phyloP scores from a whole-genome alignment of 1,140 invertebrate species.

The Brachionus koreanus region DNA sequence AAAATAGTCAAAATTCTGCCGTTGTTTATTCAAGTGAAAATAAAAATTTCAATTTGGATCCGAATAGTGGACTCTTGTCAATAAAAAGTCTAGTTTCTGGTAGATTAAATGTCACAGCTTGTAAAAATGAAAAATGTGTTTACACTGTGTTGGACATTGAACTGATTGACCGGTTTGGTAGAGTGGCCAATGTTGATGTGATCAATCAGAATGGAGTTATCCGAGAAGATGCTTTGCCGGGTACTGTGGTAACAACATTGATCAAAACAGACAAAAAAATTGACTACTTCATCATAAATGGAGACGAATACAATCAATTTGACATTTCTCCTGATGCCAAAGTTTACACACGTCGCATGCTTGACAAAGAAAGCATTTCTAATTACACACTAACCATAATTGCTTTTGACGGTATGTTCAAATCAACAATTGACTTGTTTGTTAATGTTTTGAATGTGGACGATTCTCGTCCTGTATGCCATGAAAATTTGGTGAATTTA shows the following conservation, averaged over 20 bases:
- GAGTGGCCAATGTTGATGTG: background rate
- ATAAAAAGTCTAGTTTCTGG: background rate
- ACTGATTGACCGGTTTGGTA: background rate
- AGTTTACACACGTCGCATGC: background rate
- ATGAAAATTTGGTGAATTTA: background rate
- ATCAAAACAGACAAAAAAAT: background rate
- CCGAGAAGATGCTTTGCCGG: conserved; percentile 7
- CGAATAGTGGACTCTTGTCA: background rate
- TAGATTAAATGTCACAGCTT: conserved; percentile 15
- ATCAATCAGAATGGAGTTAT: background rate
- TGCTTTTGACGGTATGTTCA: conserved; percentile 25
- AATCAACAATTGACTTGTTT: background rate
- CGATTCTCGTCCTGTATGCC: background rate
- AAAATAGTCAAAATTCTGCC: background rate
- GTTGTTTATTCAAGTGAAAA: background rate
- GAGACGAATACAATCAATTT: conserved; percentile 22
- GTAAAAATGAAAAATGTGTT: background rate
- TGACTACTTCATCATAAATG: conserved; percentile 1
- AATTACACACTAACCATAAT: background rate
- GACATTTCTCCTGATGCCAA: conserved; percentile 20
- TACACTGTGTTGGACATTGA: background rate
- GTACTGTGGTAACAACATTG: conserved; percentile 14
- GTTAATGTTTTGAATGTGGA: conserved; percentile 26
- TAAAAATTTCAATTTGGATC: background rate
- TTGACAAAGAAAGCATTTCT: background rate